Evolutionary conservation across 2,113 vertebrate species (phyloP), one percentile per base, ranked within the genome.

Genomic region (Oncorhynchus clarkii): DNA sequence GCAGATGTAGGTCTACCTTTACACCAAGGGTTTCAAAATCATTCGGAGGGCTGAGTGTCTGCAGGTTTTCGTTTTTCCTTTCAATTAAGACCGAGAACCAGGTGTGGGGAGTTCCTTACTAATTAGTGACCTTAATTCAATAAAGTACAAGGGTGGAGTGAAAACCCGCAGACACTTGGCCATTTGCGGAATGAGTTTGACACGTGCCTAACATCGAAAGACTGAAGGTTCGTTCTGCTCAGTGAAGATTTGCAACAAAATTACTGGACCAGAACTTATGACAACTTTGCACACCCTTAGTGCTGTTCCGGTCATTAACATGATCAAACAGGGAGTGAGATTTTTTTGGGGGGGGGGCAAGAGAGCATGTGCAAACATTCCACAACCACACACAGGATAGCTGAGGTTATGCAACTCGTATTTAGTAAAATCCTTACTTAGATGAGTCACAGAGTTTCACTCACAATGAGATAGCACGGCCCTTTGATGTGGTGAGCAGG

Each of bases 401-500:
- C 69, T 34, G 65, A 24, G 60, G 71, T 77, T 80, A 75, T 80
- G 49, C 54, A 86, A 79, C 45, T 22, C 14, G 7, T 71, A 65
- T 59, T 31, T 80, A 78, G 78, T 72, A 70, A 74, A 84, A 84
- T n/a, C 13, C 48, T 78, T 85, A 66, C 65, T 22, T 83, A 74
- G 82, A 27, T 90, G 92, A 93, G 73, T 93, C 91, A 92, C 89
- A 82, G 70, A 80, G 82, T 89, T 89, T 89, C 88, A 82, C 74
- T 85, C 76, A 68, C 34, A 73, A 48, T 73, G 81, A 89, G 85
- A 87, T 73, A 75, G 31, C 54, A 45, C 57, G 75, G 66, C n/a
- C 26, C 85, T 94, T 93, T 94, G 91, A 94, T 93, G 93, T 93
- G 92, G 92, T 76, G 79, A 84, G 78, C 51, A 66, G 78, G 76